Conservation (phyloP, 2,888 invertebrate species). For the Meiosimyza decipiens region DNA sequence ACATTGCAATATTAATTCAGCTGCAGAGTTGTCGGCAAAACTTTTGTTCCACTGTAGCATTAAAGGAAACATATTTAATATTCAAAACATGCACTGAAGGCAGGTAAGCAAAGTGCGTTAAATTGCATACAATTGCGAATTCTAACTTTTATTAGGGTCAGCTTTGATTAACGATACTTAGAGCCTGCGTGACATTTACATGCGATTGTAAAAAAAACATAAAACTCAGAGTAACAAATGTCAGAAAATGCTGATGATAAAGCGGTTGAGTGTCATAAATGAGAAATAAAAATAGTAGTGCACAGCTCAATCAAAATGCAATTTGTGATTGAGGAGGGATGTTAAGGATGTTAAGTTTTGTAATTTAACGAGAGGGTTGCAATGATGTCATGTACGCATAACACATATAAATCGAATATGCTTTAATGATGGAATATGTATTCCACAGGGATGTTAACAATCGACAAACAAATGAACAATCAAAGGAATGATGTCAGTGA, state of each 20-base stretch:
- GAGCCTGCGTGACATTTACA: not conserved
- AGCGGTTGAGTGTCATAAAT: constrained; percentile 16
- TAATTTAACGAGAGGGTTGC: constrained; percentile 21
- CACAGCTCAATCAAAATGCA: constrained; percentile 33
- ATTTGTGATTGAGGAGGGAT: constrained; percentile 15
- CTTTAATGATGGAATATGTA: not conserved
- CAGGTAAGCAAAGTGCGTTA: constrained; percentile 12
- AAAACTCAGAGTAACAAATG: constrained; percentile 24
- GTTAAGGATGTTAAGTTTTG: not conserved
- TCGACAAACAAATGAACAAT: not conserved
- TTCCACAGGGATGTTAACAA: not conserved
- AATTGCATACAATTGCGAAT: constrained; percentile 14
- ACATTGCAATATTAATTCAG: too few relatives aligned
- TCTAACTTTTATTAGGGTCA: not conserved
- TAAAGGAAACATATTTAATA: not conserved
- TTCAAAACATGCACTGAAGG: constrained; percentile 12
- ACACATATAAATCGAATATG: not conserved
- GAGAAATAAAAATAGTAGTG: not conserved
- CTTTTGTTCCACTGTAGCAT: not conserved
- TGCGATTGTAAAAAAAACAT: not conserved
- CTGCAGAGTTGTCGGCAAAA: not conserved
- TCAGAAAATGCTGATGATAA: constrained; percentile 5
- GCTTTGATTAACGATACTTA: constrained; percentile 8
- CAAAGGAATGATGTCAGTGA: not conserved
- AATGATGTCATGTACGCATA: not conserved